Base-by-base conservation (phyloP, 2,888 invertebrate species). In the Frankliniella intonsa region DNA sequence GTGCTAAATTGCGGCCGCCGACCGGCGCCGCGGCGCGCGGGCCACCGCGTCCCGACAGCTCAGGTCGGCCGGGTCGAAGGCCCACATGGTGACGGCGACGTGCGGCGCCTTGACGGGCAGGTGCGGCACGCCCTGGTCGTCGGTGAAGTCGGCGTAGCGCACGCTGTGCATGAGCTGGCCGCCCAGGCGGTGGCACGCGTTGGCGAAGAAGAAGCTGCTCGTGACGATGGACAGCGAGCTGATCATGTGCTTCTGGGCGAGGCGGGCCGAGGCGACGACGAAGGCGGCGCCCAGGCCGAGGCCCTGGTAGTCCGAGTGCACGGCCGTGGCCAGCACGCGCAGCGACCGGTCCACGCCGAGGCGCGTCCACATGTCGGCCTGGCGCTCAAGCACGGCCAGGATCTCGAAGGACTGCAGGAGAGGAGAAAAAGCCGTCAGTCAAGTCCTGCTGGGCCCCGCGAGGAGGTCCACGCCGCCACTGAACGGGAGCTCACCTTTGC, bases 21-120 rank as follows among this genome's bases (percentile, higher is more conserved):
- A 62, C 62, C n/a, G 62, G 19, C 62, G 17, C 1, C 62, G 17
- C 19, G 62, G 62, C 62, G 19, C n/a, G 62, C 17, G 12, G 55
- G 17, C n/a, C 19, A 62, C 62, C 7, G 62, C 19, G 62, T 17
- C 11, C 14, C 19, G 17, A 12, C 14, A 55, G 55, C 12, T 12
- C 19, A 62, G 62, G 62, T 62, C 62, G 62, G 11, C 62, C 19
- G 62, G 7, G 62, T 62, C 62, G 62, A 62, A 62, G 19, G n/a
- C 62, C 62, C 62, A 62, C 62, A 62, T 62, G 62, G 62, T 62
- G 19, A 62, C n/a, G 62, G 62, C 62, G 7, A 19, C 14, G 62
- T 62, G 62, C 14, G 62, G 62, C 62, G 62, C 62, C 62, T 62
- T 62, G 62, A 62, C 62, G 62, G 62, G 62, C 62, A 62, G 62